Percentiles rank a stretch among this genome's conserved stretches.
Evolutionary conservation across 1,140 invertebrate species (phyloP).

Genomic region (Drosophila aff.): DNA sequence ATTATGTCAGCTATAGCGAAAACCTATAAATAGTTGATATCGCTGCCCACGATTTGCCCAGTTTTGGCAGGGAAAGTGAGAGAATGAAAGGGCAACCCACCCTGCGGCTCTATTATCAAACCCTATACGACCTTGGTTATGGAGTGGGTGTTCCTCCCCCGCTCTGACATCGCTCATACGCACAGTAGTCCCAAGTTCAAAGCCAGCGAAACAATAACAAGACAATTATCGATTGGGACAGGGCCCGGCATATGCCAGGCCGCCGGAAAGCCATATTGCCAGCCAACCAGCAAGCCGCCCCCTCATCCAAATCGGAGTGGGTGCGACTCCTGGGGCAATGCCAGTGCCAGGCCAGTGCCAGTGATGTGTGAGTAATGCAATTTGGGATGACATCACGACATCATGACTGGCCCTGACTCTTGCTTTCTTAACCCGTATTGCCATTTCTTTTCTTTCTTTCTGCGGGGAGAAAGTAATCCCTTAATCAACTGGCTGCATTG

Average conservation of each 20-base stretch:
- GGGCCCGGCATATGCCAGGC: constrained; percentile 30
- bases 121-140: constrained; percentile 3
- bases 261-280: constrained; percentile 14
- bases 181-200: constrained; percentile 44
- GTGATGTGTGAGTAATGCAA: constrained; percentile 73
- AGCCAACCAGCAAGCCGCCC: constrained; percentile 7
- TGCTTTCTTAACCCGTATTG: constrained; percentile 21
- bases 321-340: constrained; percentile 34
- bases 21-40: constrained; percentile 32
- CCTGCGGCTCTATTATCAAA: constrained; percentile 13
- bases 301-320: constrained; percentile 21
- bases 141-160: constrained; percentile 6
- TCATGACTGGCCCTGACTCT: constrained; percentile 44
- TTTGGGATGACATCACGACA: constrained; percentile 52
- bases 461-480: constrained; percentile 8
- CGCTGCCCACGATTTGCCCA: not conserved
- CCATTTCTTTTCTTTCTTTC: constrained; percentile 2
- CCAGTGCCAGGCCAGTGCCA: constrained; percentile 49
- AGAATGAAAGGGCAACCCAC: constrained; percentile 1
- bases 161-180: constrained; percentile 59
- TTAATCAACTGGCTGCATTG: constrained; percentile 17
- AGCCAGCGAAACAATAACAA: constrained; percentile 33
- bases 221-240: constrained; percentile 49
- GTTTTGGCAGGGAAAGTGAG: constrained; percentile 5
- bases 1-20: constrained; percentile 21